Conservation (phyloP, 2,113 vertebrate genomes). For the Uria aalge region DNA sequence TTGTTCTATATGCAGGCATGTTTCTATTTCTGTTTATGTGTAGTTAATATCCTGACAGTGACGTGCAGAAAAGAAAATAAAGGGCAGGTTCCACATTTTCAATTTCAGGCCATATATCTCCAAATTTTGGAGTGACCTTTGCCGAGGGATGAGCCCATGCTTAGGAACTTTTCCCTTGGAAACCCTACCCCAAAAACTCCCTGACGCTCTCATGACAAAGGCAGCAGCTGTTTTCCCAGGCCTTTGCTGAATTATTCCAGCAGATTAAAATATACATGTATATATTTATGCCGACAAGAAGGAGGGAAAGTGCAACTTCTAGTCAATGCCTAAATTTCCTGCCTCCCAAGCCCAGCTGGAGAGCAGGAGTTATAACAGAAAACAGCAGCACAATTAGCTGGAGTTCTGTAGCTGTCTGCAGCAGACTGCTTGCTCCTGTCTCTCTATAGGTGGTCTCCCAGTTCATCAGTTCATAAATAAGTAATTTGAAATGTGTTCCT, state of each 20-base stretch:
- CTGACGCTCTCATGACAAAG: constrained; percentile 1
- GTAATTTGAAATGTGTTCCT: constrained; percentile 89
- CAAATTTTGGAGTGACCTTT: background rate
- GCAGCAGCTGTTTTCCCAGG: constrained; percentile 58
- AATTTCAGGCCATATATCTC: background rate
- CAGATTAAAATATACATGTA: constrained; percentile 73
- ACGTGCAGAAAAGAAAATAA: background rate
- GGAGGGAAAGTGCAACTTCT: constrained; percentile 74
- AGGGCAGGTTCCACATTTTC: background rate
- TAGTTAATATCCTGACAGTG: background rate
- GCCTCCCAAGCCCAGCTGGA: constrained; percentile 81
- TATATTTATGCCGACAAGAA: constrained; percentile 74
- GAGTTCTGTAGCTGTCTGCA: constrained; percentile 82
- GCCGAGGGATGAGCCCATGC: background rate
- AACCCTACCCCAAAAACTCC: background rate
- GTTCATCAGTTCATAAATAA: constrained; percentile 92
- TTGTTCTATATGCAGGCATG: background rate
- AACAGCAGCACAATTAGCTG: constrained; percentile 84
- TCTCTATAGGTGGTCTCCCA: constrained; percentile 86
- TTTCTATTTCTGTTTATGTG: background rate
- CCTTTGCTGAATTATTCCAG: constrained; percentile 61
- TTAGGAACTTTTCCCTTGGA: background rate
- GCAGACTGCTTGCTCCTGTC: constrained; percentile 78
- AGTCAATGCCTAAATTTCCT: constrained; percentile 77
- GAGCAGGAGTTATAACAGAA: constrained; percentile 81